Conservation (phyloP, 2,888 invertebrate genomes). For the Thymelicus sylvestris region DNA sequence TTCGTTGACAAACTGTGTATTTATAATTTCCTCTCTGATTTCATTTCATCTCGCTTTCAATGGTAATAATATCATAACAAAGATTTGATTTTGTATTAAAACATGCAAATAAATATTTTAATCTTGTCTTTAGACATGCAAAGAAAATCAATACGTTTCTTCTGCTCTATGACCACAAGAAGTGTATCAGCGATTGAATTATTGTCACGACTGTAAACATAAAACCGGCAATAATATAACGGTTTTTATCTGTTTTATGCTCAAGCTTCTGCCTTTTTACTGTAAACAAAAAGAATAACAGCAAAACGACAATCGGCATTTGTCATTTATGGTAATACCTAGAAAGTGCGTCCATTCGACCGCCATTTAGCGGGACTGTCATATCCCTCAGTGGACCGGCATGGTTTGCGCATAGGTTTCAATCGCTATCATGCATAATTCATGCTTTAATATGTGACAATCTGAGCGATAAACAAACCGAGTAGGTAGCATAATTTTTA, state of each 20-base stretch:
- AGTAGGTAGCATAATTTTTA: not conserved
- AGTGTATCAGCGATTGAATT: not conserved
- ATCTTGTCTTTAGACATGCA: too few species aligned
- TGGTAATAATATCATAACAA: too few species aligned
- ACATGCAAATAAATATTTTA: too few species aligned
- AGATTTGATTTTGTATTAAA: too few species aligned
- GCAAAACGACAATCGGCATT: slow-evolving; percentile 14
- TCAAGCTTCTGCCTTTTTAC: not conserved
- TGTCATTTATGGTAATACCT: slow-evolving; percentile 34
- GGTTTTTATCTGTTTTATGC: not conserved
- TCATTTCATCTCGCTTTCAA: too few species aligned
- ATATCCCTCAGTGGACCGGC: not conserved
- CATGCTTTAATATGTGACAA: slow-evolving; percentile 44
- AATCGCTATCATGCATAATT: slow-evolving; percentile 59
- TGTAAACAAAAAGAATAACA: slow-evolving; percentile 6
- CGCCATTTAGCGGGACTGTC: slow-evolving; percentile 12
- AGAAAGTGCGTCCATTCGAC: slow-evolving; percentile 28
- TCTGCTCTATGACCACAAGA: not conserved
- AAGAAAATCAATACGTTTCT: too few species aligned
- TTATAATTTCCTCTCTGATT: too few species aligned
- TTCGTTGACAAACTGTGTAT: too few species aligned
- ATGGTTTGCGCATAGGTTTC: slow-evolving; percentile 42
- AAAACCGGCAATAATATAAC: not conserved
- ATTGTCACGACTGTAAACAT: not conserved
- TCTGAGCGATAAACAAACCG: slow-evolving; percentile 2